These are phyloP conservation scores for Lydus trimaculatus DNA, from an alignment of 2,888 invertebrate genomes.

Conservation along the genomic window DNA sequence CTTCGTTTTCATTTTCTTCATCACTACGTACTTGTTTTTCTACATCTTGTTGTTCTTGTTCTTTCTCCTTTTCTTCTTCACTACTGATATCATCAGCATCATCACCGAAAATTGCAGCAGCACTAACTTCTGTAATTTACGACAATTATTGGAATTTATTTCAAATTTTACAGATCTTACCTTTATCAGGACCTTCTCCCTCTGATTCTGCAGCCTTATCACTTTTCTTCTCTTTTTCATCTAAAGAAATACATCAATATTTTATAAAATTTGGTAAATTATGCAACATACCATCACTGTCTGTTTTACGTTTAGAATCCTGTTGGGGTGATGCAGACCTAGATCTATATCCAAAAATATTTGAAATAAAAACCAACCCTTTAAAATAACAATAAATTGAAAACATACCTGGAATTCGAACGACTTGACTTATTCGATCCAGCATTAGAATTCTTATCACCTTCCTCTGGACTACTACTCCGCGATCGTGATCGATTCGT, in stretches of 20 bases:
- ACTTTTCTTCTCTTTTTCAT: conserved; percentile 58
- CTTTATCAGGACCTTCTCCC: conserved; percentile 59
- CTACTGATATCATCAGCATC: conserved; percentile 93
- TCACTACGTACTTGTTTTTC: conserved; percentile 47
- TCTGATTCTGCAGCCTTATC: conserved; percentile 69
- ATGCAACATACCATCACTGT: not conserved
- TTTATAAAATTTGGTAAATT: conserved; percentile 34
- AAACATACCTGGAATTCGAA: conserved; percentile 16
- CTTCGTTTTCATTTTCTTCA: conserved; percentile 54
- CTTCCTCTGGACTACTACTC: conserved; percentile 38
- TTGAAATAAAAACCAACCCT: conserved; percentile 37
- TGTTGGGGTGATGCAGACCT: conserved; percentile 40
- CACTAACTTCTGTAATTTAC: conserved; percentile 65
- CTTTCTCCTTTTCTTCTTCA: conserved; percentile 69
- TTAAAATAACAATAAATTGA: not conserved
- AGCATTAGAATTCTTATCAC: conserved; percentile 33
- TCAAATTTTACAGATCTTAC: conserved; percentile 38
- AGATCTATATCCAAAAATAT: conserved; percentile 26
- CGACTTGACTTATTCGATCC: conserved; percentile 19
- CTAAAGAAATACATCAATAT: conserved; percentile 54
- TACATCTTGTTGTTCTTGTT: conserved; percentile 48
- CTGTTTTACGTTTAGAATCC: conserved; percentile 52
- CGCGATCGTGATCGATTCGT: conserved; percentile 10
- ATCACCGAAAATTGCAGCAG: conserved; percentile 90
- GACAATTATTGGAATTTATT: not conserved